Conservation (phyloP, 2,797 vertebrate genomes). For the Melanogrammus aeglefinus region DNA sequence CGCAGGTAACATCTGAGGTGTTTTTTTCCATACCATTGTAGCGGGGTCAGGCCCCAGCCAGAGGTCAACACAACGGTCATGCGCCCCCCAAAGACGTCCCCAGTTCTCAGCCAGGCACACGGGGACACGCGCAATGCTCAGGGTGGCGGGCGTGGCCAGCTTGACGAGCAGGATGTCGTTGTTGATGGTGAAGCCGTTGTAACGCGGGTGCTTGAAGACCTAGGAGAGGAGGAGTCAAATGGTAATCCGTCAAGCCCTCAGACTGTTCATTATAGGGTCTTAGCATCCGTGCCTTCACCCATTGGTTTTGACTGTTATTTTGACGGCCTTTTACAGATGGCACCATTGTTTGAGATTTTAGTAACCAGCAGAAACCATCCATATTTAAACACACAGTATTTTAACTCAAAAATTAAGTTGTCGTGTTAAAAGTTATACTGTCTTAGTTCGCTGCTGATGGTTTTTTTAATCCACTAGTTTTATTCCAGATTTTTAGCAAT, state of each 20-base stretch:
- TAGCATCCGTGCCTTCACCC: background rate
- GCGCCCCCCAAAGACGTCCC: slow-evolving; percentile 64
- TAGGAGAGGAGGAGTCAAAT: slow-evolving; percentile 33
- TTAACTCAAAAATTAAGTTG: no score
- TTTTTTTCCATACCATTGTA: slow-evolving; percentile 60
- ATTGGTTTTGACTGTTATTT: no score
- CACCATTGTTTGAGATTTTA: background rate
- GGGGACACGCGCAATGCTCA: slow-evolving; percentile 61
- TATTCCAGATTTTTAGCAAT: background rate
- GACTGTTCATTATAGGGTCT: background rate
- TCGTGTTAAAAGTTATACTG: background rate
- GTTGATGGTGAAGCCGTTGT: slow-evolving; percentile 58
- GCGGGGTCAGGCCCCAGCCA: slow-evolving; percentile 75
- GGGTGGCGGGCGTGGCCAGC: slow-evolving; percentile 66
- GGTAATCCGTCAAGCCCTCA: background rate
- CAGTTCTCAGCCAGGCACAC: slow-evolving; percentile 70
- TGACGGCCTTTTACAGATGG: background rate
- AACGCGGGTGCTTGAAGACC: slow-evolving; percentile 80
- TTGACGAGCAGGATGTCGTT: slow-evolving; percentile 84
- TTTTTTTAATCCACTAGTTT: no score
- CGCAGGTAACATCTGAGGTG: background rate
- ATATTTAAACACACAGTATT: background rate
- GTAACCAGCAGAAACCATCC: no score
- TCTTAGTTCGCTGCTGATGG: background rate
- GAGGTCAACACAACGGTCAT: slow-evolving; percentile 69